phyloP scores from a whole-genome alignment of 2,113 vertebrate genomes.

The Spea bombifrons region DNA sequence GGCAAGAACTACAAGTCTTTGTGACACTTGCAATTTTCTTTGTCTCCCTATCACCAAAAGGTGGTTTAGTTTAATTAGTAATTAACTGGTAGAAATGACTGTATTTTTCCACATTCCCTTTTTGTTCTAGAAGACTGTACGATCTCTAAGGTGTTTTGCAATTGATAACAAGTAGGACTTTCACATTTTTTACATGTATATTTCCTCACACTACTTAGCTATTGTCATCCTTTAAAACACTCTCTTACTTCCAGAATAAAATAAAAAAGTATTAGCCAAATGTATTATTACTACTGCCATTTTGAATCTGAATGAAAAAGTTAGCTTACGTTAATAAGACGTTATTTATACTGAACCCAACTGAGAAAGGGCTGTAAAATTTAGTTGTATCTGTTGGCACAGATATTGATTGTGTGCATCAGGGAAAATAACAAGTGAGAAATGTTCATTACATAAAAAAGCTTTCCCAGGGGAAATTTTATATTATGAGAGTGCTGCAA shows the following conservation, averaged over 20 bases:
- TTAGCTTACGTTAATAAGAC: background rate
- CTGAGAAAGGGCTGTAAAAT: background rate
- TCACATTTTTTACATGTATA: no score
- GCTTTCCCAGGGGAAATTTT: slow-evolving; percentile 3
- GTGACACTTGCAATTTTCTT: background rate
- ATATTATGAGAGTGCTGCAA: background rate
- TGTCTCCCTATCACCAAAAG: background rate
- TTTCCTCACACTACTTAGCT: no score
- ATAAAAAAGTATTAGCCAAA: no score
- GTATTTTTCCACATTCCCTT: background rate
- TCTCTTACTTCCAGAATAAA: no score
- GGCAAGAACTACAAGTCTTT: background rate
- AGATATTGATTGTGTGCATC: slow-evolving; percentile 17
- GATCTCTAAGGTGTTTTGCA: background rate
- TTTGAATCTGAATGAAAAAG: background rate
- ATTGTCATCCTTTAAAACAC: no score
- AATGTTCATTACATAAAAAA: slow-evolving; percentile 26
- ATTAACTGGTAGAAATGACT: background rate
- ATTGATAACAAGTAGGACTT: no score
- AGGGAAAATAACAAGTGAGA: slow-evolving; percentile 14
- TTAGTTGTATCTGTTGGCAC: background rate
- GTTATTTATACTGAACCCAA: background rate
- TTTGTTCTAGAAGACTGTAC: background rate
- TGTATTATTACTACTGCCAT: no score
- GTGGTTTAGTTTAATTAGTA: background rate